Percentiles rank a stretch among this genome's conserved stretches.
Evolutionary conservation across 2,113 vertebrate species (phyloP).

Genomic region (Petromus typicus): DNA sequence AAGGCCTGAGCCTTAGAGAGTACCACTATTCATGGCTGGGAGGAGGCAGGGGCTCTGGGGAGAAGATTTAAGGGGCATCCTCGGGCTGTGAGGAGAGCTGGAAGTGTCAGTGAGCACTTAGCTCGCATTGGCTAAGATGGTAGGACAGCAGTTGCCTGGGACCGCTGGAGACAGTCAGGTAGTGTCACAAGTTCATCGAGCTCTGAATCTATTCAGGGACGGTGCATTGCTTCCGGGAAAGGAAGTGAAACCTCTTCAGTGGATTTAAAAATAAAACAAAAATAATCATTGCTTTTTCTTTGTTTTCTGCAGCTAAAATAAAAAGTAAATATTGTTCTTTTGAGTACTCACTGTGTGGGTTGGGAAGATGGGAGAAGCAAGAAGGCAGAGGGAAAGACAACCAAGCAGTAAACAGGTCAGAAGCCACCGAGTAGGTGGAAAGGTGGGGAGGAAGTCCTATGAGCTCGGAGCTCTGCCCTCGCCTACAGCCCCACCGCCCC

Average conservation of each 20-base stretch:
- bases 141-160: background rate
- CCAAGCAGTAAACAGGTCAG: background rate
- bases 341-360: background rate
- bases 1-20: background rate
- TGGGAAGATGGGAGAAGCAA: background rate
- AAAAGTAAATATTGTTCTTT: background rate
- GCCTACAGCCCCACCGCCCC: background rate
- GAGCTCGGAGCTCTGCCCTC: background rate
- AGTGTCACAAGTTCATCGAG: background rate
- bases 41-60: background rate
- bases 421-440: background rate
- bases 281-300: background rate
- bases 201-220: background rate
- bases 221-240: background rate
- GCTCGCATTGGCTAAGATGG: background rate
- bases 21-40: background rate
- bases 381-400: background rate
- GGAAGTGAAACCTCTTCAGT: constrained; percentile 26
- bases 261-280: constrained; percentile 13
- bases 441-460: background rate
- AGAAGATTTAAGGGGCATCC: background rate
- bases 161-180: background rate
- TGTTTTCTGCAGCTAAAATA: background rate
- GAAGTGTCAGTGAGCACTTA: background rate
- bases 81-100: background rate